Conservation (phyloP, 2,888 invertebrate species). For the Dioctria rufipes region DNA sequence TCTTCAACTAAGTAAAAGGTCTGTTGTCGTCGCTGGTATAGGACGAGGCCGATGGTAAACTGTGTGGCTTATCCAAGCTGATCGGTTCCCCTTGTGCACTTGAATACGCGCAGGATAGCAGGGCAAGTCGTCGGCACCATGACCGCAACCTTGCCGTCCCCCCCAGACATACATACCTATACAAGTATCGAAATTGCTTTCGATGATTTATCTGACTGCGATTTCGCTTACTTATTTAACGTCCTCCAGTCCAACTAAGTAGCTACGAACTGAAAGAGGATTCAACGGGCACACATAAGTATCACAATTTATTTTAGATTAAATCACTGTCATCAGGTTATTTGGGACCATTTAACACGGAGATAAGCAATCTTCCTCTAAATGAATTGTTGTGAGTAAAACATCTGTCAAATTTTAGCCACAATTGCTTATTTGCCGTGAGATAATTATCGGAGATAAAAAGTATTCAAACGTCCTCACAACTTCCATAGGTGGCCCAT, state of each 20-base stretch:
- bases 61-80: neutral
- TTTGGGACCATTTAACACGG: neutral
- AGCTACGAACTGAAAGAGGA: neutral
- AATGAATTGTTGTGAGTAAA: no score
- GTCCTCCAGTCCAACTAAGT: neutral
- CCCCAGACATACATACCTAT: neutral
- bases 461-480: no score
- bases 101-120: slow-evolving; percentile 3
- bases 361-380: neutral
- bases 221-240: slow-evolving; percentile 26
- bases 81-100: neutral
- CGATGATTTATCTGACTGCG: neutral
- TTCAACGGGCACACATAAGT: neutral
- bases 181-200: neutral
- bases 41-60: neutral
- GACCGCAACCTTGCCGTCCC: neutral
- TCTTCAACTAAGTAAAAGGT: slow-evolving; percentile 31
- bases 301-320: neutral
- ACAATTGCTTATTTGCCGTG: no score
- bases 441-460: no score
- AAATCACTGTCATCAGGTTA: neutral
- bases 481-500: no score
- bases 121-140: neutral
- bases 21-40: neutral
- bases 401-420: no score